Base-by-base conservation (phyloP, 2,888 invertebrate species). In the Dynastes hyllus region DNA sequence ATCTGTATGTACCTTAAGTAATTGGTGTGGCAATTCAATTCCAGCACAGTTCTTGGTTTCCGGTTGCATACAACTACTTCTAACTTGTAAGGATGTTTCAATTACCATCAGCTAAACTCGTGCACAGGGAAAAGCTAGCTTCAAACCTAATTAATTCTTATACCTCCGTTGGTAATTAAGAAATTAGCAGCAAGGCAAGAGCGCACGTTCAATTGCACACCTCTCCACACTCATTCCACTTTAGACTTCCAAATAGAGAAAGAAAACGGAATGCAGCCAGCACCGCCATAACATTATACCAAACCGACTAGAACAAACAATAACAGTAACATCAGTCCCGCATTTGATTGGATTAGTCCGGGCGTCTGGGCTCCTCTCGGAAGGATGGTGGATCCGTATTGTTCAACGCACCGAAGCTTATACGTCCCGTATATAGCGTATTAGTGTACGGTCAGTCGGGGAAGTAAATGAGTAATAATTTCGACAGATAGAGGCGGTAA, bases 221-320 rank as follows among this genome's bases (percentile, higher is more conserved):
- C 11, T n/a, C 6, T 32, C 32, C 63, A 32, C 11, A 32, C 16
- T 37, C 37, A 32, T 8, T 29, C 45, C 50, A 51, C 69, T 45
- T 8, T 2, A 16, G 40, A 67, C 50, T 11, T 22, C 16, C 55
- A 55, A 9, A 13, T 2, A 6, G 40, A 37, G 1, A 16, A 16
- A 16, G n/a, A 58, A 61, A 8, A n/a, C 58, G 37, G 55, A 40
- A 16, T 32, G 73, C 58, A 73, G 22, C 22, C 6, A 22, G 13
- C 37, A 40, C 40, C 9, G 37, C 16, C 58, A 45, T 73, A 73
- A 37, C 58, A 73, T 73, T 73, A 73, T 3, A 73, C 37, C 73
- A 58, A 73, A 73, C 73, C 73, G 73, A 73, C 22, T 58, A 58
- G 73, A 73, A 73, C 58, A 73, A 73, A 73, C 73, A 73, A 73